Evolutionary conservation across 2,113 vertebrate species (phyloP), one percentile per base, ranked within the genome.

Genomic region (Perognathus longimembris): DNA sequence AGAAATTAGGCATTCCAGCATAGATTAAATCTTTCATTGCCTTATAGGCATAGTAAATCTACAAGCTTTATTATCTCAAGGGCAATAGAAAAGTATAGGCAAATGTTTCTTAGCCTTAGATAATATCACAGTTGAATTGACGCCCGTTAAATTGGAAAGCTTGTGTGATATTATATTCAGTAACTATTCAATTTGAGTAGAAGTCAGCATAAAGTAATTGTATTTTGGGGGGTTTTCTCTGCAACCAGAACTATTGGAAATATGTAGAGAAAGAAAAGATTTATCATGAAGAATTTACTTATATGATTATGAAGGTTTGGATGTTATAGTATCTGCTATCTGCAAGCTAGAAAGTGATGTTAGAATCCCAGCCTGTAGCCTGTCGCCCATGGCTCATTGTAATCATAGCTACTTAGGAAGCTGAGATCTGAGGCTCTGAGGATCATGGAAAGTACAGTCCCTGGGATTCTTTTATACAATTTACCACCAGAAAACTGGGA

Each of bases 31-130:
- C n/a, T 28, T 36, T 5, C 1, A 15, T 36, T 20, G 1, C 11
- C 5, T 14, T 15, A 0, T 38, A 69, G 45, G 1, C 17, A 9
- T 34, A 0, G 2, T 30, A 32, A 22, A 61, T 28, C 36, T 63
- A 32, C 5, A 3, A 66, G 9, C 4, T 26, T 89, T 70, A 17
- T 17, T 54, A 54, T 17, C 20, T 26, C 24, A 73, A 84, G 59
- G 20, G 18, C 38, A 73, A 63, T 12, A 57, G n/a, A n/a, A 70
- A 91, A 36, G 6, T 17, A 24, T 0, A 79, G 32, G 26, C 30
- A 61, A 79, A 59, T 54, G 66, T 4, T 36, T 45, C 66, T 24
- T 7, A 69, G 14, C 20, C 36, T 45, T 93, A 69, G 26, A 22
- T 22, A 45, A 50, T 34, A 76, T 45, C 12, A 50, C 9, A 71